Conservation (phyloP, 2,113 vertebrate species). For the Gymnocephalus cernua region DNA sequence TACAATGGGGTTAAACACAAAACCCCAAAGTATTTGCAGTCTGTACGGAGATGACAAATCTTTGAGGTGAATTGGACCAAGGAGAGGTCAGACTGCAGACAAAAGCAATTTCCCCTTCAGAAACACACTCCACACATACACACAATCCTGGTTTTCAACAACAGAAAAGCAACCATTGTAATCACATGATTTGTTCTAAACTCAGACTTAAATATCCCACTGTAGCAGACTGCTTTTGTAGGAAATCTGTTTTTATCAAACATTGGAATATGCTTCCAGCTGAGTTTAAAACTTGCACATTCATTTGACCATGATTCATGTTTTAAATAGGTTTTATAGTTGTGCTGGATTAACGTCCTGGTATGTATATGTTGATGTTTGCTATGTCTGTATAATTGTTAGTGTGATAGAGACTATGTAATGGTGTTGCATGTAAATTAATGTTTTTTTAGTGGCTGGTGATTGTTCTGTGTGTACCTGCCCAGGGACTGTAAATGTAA, state of each 20-base stretch:
- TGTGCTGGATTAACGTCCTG: too few species aligned
- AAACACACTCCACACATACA: slow-evolving; percentile 22
- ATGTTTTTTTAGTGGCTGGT: too few species aligned
- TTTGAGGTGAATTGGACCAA: slow-evolving; percentile 50
- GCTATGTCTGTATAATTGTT: too few species aligned
- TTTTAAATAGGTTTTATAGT: background rate
- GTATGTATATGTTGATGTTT: too few species aligned
- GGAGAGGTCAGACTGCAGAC: slow-evolving; percentile 55
- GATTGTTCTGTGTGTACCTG: too few species aligned
- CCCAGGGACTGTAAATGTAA: background rate
- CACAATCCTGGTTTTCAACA: background rate
- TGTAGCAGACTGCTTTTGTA: too few species aligned
- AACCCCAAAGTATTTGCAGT: slow-evolving; percentile 60
- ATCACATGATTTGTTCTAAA: background rate
- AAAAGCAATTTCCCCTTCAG: slow-evolving; percentile 65
- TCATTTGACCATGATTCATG: background rate
- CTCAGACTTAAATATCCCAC: background rate
- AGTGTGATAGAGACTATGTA: background rate
- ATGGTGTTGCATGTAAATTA: too few species aligned
- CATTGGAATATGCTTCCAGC: background rate
- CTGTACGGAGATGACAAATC: slow-evolving; percentile 59
- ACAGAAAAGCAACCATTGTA: slow-evolving; percentile 4
- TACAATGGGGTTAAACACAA: slow-evolving; percentile 61
- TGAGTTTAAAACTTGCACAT: background rate
- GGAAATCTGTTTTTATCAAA: background rate